Base-by-base conservation (phyloP, 2,888 invertebrate genomes). In the Hemicrepidius hirtus region DNA sequence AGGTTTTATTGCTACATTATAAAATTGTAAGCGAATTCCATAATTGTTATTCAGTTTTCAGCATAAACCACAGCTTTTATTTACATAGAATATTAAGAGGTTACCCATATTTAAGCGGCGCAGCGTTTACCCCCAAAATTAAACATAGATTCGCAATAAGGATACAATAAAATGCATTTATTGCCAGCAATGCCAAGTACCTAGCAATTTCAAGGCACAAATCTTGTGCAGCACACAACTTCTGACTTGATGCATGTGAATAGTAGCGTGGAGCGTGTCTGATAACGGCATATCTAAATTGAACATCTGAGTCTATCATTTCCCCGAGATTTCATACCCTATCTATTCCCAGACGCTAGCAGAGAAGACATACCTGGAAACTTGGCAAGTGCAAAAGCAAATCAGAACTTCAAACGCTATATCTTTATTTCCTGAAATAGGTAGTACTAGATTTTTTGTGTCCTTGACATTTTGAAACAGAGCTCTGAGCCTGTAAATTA, bases 301-400 rank as follows among this genome's bases (percentile, higher is more conserved):
- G 73, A 73, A 73, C 68, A 73, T 73, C 73, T 73, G 65, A 65
- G 68, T 73, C 73, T 68, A 73, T 73, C 73, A 73, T 73, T 73
- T 71, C 53, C 59, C 44, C 40, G 60, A 65, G 60, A 68, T 59
- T 73, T 65, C 49, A 63, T 53, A 66, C 60, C 46, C 68, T 32
- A 72, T 72, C 53, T 63, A 67, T 60, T 67, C 37, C 55, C 24
- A 66, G 71, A 66, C 60, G 60, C 60, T 50, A 24, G 46, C 32
- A 37, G 46, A 66, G 55, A 53, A 53, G 28, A 16, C 28, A 28
- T 57, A 37, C 37, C 57, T 57, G 57, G 40, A 55, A 55, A 44
- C 64, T 55, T 37, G 46, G 57, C 57, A 41, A 65, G 49, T 64
- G 63, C 63, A 69, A 63, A 13, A 68, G 65, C 37, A 24, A 65